Evolutionary conservation across 2,797 vertebrate species (phyloP).

Genomic region (Galaxias olidus): DNA sequence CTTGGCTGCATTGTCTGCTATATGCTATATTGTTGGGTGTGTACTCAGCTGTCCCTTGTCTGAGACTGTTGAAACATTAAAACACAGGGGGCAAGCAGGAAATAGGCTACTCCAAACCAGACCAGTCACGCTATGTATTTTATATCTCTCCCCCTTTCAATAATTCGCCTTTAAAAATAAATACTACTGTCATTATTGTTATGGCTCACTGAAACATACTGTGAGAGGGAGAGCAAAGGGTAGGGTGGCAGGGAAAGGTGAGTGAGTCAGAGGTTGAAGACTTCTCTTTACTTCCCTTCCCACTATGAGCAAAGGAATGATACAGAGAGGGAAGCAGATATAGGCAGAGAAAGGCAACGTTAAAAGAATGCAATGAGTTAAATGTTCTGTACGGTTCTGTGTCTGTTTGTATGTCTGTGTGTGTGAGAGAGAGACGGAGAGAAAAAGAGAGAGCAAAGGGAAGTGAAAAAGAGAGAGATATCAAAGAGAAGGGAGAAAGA

Average conservation of each 20-base stretch:
- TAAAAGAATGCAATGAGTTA: no score
- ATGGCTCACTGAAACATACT: no score
- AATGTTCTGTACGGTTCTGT: no score
- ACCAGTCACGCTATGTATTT: slow-evolving; percentile 41
- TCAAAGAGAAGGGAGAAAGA: not conserved
- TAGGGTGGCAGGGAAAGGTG: no score
- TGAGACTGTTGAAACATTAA: slow-evolving; percentile 36
- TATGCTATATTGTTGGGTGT: not conserved
- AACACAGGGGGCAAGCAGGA: slow-evolving; percentile 53
- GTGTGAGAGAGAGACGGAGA: not conserved
- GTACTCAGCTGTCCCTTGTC: slow-evolving; percentile 54
- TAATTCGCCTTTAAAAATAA: slow-evolving; percentile 12
- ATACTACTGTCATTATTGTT: no score
- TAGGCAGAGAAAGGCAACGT: no score
- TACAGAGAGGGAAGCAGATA: no score
- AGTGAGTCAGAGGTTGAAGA: no score
- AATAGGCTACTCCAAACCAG: slow-evolving; percentile 10
- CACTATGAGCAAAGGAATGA: no score
- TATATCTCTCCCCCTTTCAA: slow-evolving; percentile 40
- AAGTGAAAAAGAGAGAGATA: not conserved
- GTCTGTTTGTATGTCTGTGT: not conserved
- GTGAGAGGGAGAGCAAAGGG: no score
- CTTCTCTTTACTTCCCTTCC: no score
- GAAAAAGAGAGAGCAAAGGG: not conserved
- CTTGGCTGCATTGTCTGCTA: no score